Evolutionary conservation across 1,140 invertebrate genomes (phyloP), one percentile per base, ranked within the genome.

Genomic region (Drosophila rhopaloa): DNA sequence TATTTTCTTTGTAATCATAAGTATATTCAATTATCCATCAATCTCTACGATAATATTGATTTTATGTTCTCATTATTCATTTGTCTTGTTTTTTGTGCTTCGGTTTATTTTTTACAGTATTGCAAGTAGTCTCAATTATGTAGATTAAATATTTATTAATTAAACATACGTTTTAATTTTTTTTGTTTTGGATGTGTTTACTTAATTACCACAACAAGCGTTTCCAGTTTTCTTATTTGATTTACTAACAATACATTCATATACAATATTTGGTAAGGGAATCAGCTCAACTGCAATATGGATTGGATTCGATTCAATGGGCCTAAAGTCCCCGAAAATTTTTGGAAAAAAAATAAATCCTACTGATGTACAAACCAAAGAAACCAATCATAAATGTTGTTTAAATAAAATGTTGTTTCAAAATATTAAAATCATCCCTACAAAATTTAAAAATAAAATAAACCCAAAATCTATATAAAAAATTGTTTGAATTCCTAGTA

Each of bases 161-260:
- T 47, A 70, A 76, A 37, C 58, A 59, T 66, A 59, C 48, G 51
- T 47, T 32, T 58, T 43, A 50, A 65, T 65, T 48, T 63, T 74
- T 63, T 56, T 47, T 29, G n/a, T 56, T 77, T 74, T 29, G 51
- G 11, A 16, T 67, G 67, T 68, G 14, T 27, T 66, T 65, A 56
- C 79, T 86, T 86, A 86, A 88, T 79, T 86, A 86, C 83, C 83
- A 86, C 83, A 86, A 86, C 83, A 86, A 86, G 83, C 83, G 83
- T 86, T 86, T 86, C 84, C 83, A 86, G 83, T 86, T 86, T 88
- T 83, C 83, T 88, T 88, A 88, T 83, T 86, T 83, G 79, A 88
- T 83, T 79, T 83, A 86, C 79, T 86, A 86, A 86, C 83, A 86
- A 88, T 85, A 85, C 76, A 82, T 83, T 67, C 27, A 61, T 68